A percentile compares a stretch with the other conserved stretches of the same genome.
These are phyloP conservation scores for Clamator glandarius DNA, from an alignment of 2,797 vertebrate genomes.

Conservation along the genomic window DNA sequence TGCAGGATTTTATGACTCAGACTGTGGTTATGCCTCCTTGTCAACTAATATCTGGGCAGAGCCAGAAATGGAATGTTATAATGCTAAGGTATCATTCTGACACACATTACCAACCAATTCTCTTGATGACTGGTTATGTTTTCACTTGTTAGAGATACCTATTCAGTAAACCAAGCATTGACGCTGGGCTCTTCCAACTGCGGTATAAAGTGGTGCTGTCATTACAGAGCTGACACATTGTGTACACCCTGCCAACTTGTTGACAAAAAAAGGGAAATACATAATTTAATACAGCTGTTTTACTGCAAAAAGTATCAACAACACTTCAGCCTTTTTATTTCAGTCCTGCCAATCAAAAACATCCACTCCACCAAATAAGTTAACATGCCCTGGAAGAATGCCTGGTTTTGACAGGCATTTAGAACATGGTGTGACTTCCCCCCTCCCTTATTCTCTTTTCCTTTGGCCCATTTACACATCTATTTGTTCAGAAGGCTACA, in stretches of 20 bases:
- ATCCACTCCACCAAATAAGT: conserved; percentile 22
- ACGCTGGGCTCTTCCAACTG: neutral
- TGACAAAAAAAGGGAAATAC: conserved; percentile 20
- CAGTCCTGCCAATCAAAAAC: conserved; percentile 48
- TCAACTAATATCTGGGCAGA: neutral
- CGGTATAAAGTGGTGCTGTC: neutral
- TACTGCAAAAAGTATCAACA: conserved; percentile 53
- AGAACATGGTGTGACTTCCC: neutral
- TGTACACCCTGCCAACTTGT: neutral
- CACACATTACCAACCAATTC: neutral
- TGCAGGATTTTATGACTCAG: neutral
- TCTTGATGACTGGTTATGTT: neutral
- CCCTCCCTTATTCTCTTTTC: conserved; percentile 4
- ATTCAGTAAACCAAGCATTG: neutral
- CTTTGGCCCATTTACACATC: conserved; percentile 27
- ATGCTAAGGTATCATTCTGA: neutral
- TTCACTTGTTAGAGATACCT: neutral
- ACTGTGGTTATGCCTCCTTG: neutral
- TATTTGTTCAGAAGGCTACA: conserved; percentile 6
- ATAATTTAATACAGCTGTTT: conserved; percentile 56
- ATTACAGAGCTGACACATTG: neutral
- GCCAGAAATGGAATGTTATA: neutral
- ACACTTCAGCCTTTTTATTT: conserved; percentile 57
- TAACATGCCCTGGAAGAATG: conserved; percentile 62
- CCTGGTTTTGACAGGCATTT: conserved; percentile 31